Conservation (phyloP, 2,113 vertebrate species). For the human region GRCh38 chr14:92633501-92634000, state of each 20-base stretch:
- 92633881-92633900: background rate
- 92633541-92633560: background rate
- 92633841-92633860: too few relatives aligned
- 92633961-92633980: background rate
- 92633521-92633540: background rate
- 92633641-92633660: background rate
- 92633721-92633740: background rate
- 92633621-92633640: background rate
- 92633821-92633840: too few relatives aligned
- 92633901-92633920: accelerated
- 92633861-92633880: accelerated
- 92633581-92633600: background rate
- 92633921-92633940: background rate
- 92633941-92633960: background rate
- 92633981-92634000: accelerated
- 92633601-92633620: background rate
- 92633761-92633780: background rate
- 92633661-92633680: background rate
- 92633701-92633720: background rate
- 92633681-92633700: background rate
- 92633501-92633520: background rate
- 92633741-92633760: background rate
- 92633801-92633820: too few relatives aligned
- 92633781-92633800: too few relatives aligned
- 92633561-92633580: background rate